Evolutionary conservation across 23 tunicate species (phyloP).

Genomic region (Phallusia fumigata): DNA sequence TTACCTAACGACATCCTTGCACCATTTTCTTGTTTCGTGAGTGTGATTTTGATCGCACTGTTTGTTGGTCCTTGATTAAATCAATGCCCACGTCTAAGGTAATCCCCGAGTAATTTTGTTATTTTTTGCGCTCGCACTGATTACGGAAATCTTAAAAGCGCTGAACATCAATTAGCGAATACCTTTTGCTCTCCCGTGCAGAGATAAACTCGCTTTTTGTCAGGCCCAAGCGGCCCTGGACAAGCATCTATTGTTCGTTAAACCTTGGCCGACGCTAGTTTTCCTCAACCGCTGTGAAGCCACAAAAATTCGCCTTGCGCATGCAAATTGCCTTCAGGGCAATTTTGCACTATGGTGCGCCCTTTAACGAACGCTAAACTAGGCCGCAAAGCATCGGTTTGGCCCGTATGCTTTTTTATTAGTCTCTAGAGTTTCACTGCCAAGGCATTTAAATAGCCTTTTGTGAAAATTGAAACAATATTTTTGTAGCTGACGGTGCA

Average conservation of each 20-base stretch:
- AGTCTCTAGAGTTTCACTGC: not conserved
- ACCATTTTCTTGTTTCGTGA: too few species aligned
- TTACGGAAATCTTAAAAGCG: too few species aligned
- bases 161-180: too few species aligned
- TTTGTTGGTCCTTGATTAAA: too few species aligned
- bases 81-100: too few species aligned
- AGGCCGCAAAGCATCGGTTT: not conserved
- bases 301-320: not conserved
- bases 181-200: not conserved
- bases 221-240: not conserved
- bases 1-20: too few species aligned
- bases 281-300: not conserved
- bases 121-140: too few species aligned
- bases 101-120: too few species aligned
- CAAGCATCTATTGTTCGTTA: constrained; percentile 1
- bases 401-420: not conserved
- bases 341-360: not conserved
- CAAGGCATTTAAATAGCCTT: too few species aligned
- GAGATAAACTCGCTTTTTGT: not conserved
- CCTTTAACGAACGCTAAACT: not conserved
- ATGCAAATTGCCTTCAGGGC: not conserved
- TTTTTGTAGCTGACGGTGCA: too few species aligned
- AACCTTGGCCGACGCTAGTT: not conserved
- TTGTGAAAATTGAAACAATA: too few species aligned
- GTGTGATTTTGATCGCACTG: too few species aligned